A percentile compares a stretch with the other conserved stretches of the same genome.
Evolutionary conservation across 2,113 vertebrate species (phyloP).

Genomic region (cat (Felis catus)): F.catus_Fca126_mat1.0 CM031414.1:104878501-104879000

Average conservation of each 20-base stretch:
- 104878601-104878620: background rate
- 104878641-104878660: background rate
- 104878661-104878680: background rate
- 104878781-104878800: background rate
- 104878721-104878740: background rate
- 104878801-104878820: background rate
- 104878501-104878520: background rate
- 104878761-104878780: background rate
- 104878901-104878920: background rate
- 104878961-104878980: background rate
- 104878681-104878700: background rate
- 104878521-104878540: background rate
- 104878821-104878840: background rate
- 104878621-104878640: background rate
- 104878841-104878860: background rate
- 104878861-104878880: background rate
- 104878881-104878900: background rate
- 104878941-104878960: background rate
- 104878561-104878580: background rate
- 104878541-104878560: background rate
- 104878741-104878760: background rate
- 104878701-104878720: background rate
- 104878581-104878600: background rate
- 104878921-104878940: background rate
- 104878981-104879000: background rate